Percentiles rank a stretch among this genome's conserved stretches.
Evolutionary conservation across 1,140 invertebrate genomes (phyloP).

Genomic region (Atta cephalotes): DNA sequence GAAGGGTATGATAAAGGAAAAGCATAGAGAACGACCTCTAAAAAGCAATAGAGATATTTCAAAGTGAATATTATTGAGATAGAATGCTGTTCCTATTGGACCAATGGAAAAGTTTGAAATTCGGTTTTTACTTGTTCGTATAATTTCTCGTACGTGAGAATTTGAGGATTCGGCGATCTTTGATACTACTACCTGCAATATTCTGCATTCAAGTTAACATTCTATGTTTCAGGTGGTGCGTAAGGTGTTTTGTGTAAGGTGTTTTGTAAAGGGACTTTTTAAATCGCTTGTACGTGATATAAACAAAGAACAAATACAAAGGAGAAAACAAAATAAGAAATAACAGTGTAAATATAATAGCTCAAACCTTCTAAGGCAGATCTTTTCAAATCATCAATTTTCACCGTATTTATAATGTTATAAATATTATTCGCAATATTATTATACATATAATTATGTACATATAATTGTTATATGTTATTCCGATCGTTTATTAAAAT

Average conservation of each 20-base stretch:
- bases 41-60: not conserved
- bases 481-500: not conserved
- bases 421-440: no score
- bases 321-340: not conserved
- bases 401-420: not conserved
- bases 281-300: not conserved
- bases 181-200: not conserved
- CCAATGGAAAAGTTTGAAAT: not conserved
- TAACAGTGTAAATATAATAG: not conserved
- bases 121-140: not conserved
- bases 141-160: not conserved
- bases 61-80: not conserved
- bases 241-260: constrained; percentile 8
- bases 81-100: not conserved
- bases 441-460: no score
- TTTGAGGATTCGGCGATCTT: not conserved
- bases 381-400: not conserved
- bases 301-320: not conserved
- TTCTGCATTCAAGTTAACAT: not conserved
- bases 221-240: not conserved
- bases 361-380: not conserved
- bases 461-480: not conserved
- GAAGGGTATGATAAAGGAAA: not conserved
- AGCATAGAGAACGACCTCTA: no score
- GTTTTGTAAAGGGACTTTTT: not conserved